Evolutionary conservation across 1,140 invertebrate genomes (phyloP), one percentile per base, ranked within the genome.

Genomic region (Trialeurodes vaporariorum): DNA sequence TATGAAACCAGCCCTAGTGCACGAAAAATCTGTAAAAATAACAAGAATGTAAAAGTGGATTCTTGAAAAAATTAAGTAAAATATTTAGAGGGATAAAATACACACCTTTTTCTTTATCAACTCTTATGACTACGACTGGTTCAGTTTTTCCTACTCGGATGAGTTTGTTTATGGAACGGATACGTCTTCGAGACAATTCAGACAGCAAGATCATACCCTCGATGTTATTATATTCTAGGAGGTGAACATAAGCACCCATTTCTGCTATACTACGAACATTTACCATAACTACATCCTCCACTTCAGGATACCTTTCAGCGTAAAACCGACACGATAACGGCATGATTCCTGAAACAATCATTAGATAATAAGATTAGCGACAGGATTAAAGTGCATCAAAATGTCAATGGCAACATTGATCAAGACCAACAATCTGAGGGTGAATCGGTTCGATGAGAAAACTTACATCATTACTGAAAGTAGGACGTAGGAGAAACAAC

Each of bases 221-320:
- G 70, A 98, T 98, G 75, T 98, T 96, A 78, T 99, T 98, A 77
- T 99, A 99, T 81, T 99, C 97, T 64, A 98, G 80, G 63, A 99
- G 81, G 78, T 97, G 91, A 2, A 98, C 98, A 79, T 99, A 99
- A 2, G 97, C 97, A 68, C 98, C 98, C 96, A 99, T 99, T 82
- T 99, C 96, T 40, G 96, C 96, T 73, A 99, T 99, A 71, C 93
- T 93, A 21, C 93, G 84, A 1, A 99, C 97, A 78, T 97, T 99
- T 2, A 98, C 97, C 95, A 99, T 98, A 13, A 99, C 97, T 27
- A 99, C 96, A 87, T 99, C 98, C 74, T 99, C 97, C 34, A 98
- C 86, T 78, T 99, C 96, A 0, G 98, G 98, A 82, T 97, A 99
- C 76, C 93, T 94, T 79, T 98, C 91, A 74, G 92, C 89, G 77